Conservation (phyloP, 2,113 vertebrate species). For the Rafetus swinhoei region DNA sequence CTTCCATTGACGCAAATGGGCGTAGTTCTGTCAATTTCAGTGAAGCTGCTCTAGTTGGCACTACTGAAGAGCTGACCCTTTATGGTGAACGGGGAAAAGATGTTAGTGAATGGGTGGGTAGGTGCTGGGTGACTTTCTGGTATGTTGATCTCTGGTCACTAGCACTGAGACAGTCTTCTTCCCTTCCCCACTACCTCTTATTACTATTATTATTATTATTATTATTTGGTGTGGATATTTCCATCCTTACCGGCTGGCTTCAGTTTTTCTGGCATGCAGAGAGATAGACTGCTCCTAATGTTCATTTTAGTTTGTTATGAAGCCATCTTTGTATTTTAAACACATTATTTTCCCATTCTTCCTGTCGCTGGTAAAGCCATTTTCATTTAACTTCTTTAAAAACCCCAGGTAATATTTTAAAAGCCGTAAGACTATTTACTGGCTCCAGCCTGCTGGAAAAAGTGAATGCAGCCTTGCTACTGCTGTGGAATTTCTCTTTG, state of each 20-base stretch:
- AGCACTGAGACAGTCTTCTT: neutral
- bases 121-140: neutral
- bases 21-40: neutral
- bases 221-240: conserved; percentile 25
- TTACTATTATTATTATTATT: too few relatives aligned
- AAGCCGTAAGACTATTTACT: conserved; percentile 41
- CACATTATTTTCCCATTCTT: conserved; percentile 46
- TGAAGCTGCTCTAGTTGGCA: neutral
- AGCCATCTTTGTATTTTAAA: conserved; percentile 38
- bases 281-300: conserved; percentile 19
- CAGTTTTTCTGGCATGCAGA: conserved; percentile 13
- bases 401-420: conserved; percentile 48
- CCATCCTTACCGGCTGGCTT: neutral
- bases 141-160: neutral
- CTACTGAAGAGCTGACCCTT: neutral
- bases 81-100: neutral
- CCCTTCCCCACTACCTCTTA: neutral
- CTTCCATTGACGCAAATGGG: neutral
- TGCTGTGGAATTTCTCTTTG: conserved; percentile 10
- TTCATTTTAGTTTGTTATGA: conserved; percentile 42
- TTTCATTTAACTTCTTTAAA: conserved; percentile 48
- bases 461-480: conserved; percentile 38
- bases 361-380: conserved; percentile 51
- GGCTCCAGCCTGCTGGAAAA: conserved; percentile 60
- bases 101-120: neutral